A percentile compares a stretch with the other conserved stretches of the same genome.
Conservation (phyloP, 1,140 invertebrate species). For the Latrodectus geometricus region DNA sequence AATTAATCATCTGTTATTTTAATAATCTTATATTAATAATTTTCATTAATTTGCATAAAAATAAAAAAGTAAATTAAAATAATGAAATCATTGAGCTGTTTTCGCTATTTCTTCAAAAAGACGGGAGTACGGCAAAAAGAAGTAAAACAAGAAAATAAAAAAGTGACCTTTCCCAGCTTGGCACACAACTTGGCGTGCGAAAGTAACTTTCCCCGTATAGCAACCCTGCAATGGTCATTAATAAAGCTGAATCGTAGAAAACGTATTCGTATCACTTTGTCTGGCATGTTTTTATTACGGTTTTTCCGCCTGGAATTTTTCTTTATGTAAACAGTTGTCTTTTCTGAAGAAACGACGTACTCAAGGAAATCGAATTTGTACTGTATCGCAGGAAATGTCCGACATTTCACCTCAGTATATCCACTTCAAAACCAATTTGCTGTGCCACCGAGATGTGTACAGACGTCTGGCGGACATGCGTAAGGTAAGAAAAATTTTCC, state of each 20-base stretch:
- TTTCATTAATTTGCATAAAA: too few species aligned
- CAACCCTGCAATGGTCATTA: not conserved
- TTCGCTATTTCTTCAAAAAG: too few species aligned
- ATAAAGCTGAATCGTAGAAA: not conserved
- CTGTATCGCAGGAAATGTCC: not conserved
- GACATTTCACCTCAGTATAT: slow-evolving; percentile 1
- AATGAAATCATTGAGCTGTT: too few species aligned
- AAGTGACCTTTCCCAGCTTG: not conserved
- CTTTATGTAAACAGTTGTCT: not conserved
- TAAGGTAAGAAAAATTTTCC: slow-evolving; percentile 18
- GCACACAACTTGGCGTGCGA: not conserved
- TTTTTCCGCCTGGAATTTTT: too few species aligned
- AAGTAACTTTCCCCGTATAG: not conserved
- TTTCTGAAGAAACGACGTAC: not conserved
- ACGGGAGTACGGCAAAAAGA: too few species aligned
- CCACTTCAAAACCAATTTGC: slow-evolving; percentile 18
- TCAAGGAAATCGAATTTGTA: not conserved
- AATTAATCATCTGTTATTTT: too few species aligned
- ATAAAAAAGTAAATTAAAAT: too few species aligned
- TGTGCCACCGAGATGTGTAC: slow-evolving; percentile 47
- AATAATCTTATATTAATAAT: too few species aligned
- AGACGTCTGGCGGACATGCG: slow-evolving; percentile 30
- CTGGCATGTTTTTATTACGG: too few species aligned
- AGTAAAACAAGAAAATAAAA: not conserved
- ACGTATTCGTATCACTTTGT: too few species aligned